Percentiles rank a stretch among this genome's conserved stretches.
phyloP scores from a whole-genome alignment of 1,140 invertebrate species.

The Pogonomyrmex barbatus region DNA sequence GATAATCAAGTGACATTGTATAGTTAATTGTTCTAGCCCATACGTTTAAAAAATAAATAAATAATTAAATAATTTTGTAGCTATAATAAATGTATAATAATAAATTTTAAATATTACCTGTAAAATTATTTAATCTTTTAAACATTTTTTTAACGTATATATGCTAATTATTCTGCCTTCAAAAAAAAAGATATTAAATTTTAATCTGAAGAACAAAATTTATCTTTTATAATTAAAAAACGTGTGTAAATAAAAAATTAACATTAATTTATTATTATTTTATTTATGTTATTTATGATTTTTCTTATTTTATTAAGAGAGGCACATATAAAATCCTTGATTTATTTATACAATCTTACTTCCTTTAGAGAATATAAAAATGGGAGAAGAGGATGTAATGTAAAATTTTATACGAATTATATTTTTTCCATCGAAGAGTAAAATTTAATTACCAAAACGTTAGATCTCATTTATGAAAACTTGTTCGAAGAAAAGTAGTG shows the following conservation, averaged over 20 bases:
- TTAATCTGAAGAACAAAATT: not conserved
- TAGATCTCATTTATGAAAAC: not conserved
- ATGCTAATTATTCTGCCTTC: not conserved
- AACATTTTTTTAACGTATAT: not conserved
- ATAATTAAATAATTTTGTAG: too few species aligned
- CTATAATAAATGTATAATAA: too few species aligned
- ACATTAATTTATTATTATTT: slow-evolving; percentile 12
- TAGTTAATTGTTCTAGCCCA: not conserved
- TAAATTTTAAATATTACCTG: too few species aligned
- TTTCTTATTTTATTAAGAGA: not conserved
- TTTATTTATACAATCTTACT: not conserved
- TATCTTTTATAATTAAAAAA: not conserved
- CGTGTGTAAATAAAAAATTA: not conserved
- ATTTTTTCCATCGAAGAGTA: not conserved
- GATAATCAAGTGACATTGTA: not conserved
- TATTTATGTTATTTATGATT: not conserved
- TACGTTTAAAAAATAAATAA: too few species aligned
- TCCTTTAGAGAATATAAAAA: not conserved
- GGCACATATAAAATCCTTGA: not conserved
- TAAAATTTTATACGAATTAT: not conserved
- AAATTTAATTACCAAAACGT: not conserved
- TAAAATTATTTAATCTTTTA: not conserved
- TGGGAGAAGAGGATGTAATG: not conserved
- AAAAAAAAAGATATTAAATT: not conserved
- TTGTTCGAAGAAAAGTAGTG: not conserved